Evolutionary conservation across 2,113 vertebrate species (phyloP).

Genomic region (Mormyrus iriodes): DNA sequence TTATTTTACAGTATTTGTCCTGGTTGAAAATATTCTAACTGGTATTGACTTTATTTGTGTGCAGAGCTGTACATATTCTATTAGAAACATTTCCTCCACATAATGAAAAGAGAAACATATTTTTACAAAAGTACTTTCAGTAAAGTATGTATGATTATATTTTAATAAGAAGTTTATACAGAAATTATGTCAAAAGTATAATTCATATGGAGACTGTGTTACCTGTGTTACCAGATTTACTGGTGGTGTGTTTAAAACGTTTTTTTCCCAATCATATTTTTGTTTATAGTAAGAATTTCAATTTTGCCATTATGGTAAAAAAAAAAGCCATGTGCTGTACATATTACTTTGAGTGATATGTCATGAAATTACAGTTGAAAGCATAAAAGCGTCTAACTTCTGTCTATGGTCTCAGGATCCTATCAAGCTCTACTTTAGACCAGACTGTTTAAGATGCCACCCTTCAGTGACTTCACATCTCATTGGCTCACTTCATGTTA

Average conservation of each 20-base stretch:
- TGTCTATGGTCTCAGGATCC: background rate
- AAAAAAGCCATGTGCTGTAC: conserved; percentile 5
- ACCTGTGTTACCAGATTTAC: background rate
- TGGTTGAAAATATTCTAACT: background rate
- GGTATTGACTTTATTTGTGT: background rate
- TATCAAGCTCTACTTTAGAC: background rate
- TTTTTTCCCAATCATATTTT: background rate
- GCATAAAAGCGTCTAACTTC: background rate
- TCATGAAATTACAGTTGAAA: conserved; percentile 14
- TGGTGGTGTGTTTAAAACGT: background rate
- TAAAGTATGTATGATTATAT: conserved; percentile 1
- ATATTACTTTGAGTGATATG: background rate
- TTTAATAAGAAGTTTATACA: conserved; percentile 7
- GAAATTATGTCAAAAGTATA: background rate
- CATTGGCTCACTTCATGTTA: background rate
- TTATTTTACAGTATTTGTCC: background rate
- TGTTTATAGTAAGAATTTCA: background rate
- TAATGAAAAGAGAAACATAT: background rate
- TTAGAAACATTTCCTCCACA: background rate
- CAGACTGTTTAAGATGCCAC: background rate
- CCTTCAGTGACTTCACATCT: background rate
- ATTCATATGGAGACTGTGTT: background rate
- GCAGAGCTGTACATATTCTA: background rate
- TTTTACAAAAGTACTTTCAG: background rate
- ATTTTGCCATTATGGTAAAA: background rate